Percentiles rank a stretch among this genome's conserved stretches.
Evolutionary conservation across 2,888 invertebrate genomes (phyloP).

Genomic region (Diploptera punctata): DNA sequence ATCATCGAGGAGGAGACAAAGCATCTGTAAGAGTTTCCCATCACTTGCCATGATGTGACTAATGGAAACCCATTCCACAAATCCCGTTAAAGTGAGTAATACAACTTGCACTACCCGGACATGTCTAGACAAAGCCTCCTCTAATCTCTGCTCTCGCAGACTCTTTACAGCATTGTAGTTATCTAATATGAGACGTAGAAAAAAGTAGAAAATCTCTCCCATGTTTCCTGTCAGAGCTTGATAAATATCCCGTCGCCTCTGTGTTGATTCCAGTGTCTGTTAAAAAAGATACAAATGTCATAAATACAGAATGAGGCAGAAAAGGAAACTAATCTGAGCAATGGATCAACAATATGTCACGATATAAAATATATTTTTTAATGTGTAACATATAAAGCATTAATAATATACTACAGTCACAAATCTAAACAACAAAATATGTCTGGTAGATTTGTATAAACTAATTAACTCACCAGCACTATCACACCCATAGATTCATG

Average conservation of each 20-base stretch:
- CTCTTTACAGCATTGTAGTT: constrained; percentile 62
- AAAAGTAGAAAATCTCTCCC: constrained; percentile 87
- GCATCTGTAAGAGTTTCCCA: constrained; percentile 78
- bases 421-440: no score
- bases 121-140: constrained; percentile 71
- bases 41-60: constrained; percentile 83
- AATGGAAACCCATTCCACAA: constrained; percentile 93
- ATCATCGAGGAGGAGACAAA: constrained; percentile 84
- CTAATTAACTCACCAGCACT: no score
- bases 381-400: no score
- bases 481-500: no score
- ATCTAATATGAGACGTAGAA: constrained; percentile 78
- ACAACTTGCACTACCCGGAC: constrained; percentile 84
- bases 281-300: constrained; percentile 45
- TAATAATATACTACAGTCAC: no score
- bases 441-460: no score
- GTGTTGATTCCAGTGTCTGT: constrained; percentile 84
- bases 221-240: constrained; percentile 87
- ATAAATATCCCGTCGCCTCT: constrained; percentile 88
- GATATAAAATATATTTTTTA: neutral
- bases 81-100: constrained; percentile 82
- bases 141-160: constrained; percentile 56
- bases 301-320: no score
- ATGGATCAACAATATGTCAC: no score
- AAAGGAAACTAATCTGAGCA: no score